Percentiles rank a stretch among this genome's conserved stretches.
Evolutionary conservation across 2,113 vertebrate species (phyloP).

Genomic region (Ursus arctos): DNA sequence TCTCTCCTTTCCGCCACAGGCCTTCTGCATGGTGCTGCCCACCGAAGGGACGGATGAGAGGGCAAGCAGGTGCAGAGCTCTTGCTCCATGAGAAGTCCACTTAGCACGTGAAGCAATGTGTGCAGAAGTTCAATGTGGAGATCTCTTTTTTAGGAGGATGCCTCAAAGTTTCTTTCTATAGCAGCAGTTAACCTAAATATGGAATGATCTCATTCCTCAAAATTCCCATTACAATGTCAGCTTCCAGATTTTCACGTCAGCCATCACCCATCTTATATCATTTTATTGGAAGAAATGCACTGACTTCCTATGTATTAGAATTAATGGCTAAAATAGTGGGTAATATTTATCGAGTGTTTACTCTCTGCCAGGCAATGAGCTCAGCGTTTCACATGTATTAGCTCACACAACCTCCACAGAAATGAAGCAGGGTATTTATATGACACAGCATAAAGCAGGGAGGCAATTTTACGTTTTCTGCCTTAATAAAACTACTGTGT

Average conservation of each 20-base stretch:
- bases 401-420: background rate
- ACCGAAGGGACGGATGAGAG: background rate
- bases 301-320: background rate
- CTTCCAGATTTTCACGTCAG: background rate
- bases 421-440: background rate
- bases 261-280: background rate
- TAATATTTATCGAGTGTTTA: background rate
- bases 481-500: background rate
- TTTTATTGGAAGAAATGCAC: background rate
- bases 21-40: background rate
- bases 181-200: background rate
- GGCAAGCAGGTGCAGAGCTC: background rate
- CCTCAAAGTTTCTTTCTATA: background rate
- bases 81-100: background rate
- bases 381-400: background rate
- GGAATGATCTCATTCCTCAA: background rate
- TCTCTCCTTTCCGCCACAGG: background rate
- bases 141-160: background rate
- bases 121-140: background rate
- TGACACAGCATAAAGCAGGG: background rate
- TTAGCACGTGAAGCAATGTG: background rate
- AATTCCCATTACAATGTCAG: background rate
- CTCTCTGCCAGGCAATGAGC: background rate
- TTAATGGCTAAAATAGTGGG: background rate
- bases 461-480: background rate